Evolutionary conservation across 1,140 invertebrate genomes (phyloP).

Genomic region (Caenorhabditis latens): DNA sequence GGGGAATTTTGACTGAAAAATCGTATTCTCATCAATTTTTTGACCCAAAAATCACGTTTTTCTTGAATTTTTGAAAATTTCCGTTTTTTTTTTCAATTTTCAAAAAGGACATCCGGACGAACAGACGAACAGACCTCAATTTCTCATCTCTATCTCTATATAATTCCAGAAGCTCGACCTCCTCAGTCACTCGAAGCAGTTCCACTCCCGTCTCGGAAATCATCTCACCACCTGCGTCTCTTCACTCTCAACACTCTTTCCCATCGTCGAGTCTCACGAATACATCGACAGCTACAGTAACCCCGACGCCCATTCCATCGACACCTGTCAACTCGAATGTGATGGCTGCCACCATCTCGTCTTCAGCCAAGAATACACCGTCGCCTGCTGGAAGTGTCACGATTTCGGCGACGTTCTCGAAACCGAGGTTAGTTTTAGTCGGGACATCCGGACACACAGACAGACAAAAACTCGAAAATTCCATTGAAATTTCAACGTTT

Average conservation of each 20-base stretch:
- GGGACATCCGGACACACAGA: too few species aligned
- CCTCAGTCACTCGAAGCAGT: neutral
- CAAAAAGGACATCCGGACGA: too few species aligned
- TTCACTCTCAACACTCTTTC: slow-evolving; percentile 11
- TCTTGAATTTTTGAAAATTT: too few species aligned
- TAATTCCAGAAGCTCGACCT: slow-evolving; percentile 12
- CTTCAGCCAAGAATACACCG: slow-evolving; percentile 34
- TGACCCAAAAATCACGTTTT: too few species aligned
- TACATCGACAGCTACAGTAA: neutral
- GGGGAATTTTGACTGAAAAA: too few species aligned
- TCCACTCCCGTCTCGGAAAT: slow-evolving; percentile 14
- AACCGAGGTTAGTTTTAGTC: slow-evolving; percentile 1
- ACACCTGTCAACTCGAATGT: slow-evolving; percentile 12
- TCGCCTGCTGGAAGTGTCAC: slow-evolving; percentile 48
- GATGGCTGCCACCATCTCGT: slow-evolving; percentile 37
- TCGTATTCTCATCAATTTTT: too few species aligned
- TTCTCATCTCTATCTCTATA: too few species aligned
- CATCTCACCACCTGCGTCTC: slow-evolving; percentile 35
- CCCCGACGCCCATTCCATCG: slow-evolving; percentile 17
- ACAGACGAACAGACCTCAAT: too few species aligned
- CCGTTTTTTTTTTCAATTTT: too few species aligned
- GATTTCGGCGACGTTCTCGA: neutral
- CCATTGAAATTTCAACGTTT: too few species aligned
- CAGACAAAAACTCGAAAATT: too few species aligned
- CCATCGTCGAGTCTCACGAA: neutral